A percentile compares a stretch with the other conserved stretches of the same genome.
These are phyloP conservation scores for Peromyscus nudipes DNA, from an alignment of 2,797 vertebrate genomes.

Conservation along the genomic window DNA sequence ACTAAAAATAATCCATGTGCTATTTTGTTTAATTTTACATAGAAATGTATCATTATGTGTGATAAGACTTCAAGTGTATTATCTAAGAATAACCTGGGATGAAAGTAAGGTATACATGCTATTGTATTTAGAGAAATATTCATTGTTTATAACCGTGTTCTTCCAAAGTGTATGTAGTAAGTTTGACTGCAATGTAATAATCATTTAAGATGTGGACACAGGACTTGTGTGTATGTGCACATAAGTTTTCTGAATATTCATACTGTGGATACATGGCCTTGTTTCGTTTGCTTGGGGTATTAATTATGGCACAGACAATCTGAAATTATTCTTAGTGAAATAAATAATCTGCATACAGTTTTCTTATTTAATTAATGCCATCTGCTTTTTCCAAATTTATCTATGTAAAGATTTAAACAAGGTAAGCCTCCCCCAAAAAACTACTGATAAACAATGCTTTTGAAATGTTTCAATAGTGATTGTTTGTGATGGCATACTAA, in stretches of 20 bases:
- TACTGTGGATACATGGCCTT: background rate
- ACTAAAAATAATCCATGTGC: background rate
- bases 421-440: background rate
- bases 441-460: background rate
- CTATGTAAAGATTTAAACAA: background rate
- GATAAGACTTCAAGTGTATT: background rate
- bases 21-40: background rate
- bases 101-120: background rate
- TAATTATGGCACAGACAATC: background rate
- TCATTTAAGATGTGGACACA: background rate
- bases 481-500: background rate
- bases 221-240: too few relatives aligned
- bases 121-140: background rate
- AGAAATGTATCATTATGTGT: background rate
- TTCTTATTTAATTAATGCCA: conserved; percentile 7
- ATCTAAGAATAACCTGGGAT: background rate
- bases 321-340: background rate
- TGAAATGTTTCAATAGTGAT: background rate
- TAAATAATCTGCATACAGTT: background rate
- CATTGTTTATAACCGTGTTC: background rate
- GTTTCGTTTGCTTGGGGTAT: background rate
- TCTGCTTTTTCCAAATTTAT: background rate
- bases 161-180: background rate
- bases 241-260: background rate
- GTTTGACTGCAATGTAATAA: background rate